Conservation (phyloP, 2,797 vertebrate species). For the Siniperca obscura region DNA sequence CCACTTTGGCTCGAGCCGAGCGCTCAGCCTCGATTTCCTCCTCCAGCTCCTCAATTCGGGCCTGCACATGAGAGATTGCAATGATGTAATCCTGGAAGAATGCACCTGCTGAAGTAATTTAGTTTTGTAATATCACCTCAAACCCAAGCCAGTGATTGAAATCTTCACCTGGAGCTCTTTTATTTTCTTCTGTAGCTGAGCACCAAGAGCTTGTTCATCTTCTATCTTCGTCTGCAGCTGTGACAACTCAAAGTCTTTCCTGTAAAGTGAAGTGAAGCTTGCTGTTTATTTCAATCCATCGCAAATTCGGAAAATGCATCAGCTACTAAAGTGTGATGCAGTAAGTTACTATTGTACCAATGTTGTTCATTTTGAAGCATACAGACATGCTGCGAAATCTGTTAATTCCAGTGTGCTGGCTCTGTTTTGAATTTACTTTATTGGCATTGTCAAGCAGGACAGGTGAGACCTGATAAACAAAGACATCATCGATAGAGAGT, state of each 20-base stretch:
- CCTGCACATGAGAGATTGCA: slow-evolving; percentile 65
- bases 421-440: not conserved
- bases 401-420: not conserved
- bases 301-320: not conserved
- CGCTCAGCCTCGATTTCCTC: slow-evolving; percentile 87
- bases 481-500: not conserved
- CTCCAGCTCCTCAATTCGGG: slow-evolving; percentile 86
- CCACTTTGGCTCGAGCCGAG: slow-evolving; percentile 75
- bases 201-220: slow-evolving; percentile 80
- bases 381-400: not conserved
- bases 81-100: not conserved
- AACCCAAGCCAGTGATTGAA: not conserved
- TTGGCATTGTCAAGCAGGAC: not conserved
- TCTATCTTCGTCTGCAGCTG: slow-evolving; percentile 86
- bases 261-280: slow-evolving; percentile 48
- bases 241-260: slow-evolving; percentile 87
- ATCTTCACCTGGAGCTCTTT: slow-evolving; percentile 85
- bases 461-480: not conserved
- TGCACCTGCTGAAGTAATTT: not conserved
- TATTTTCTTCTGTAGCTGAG: slow-evolving; percentile 76
- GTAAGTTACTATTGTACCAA: not conserved
- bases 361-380: not conserved
- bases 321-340: not conserved
- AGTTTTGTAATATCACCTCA: not conserved
- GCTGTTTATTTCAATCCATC: not conserved